Conservation (phyloP, 2,797 vertebrate genomes). For the Scleropages formosus region DNA sequence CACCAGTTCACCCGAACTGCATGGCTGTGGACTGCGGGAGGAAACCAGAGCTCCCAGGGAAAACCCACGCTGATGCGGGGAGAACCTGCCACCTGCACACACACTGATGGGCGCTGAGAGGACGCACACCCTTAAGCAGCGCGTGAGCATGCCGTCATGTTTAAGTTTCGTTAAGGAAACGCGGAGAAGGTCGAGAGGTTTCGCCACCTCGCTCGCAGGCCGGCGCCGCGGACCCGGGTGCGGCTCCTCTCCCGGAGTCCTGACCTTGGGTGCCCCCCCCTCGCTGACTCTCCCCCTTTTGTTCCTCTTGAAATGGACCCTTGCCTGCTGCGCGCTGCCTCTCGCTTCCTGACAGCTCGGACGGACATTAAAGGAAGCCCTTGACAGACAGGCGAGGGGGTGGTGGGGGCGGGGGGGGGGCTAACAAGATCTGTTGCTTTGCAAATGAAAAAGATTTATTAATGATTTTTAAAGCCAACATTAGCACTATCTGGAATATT, state of each 20-base stretch:
- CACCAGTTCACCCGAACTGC: no score
- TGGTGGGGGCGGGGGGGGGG: not conserved
- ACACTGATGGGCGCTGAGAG: no score
- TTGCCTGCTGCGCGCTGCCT: constrained; percentile 13
- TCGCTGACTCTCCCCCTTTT: constrained; percentile 15
- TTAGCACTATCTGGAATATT: constrained; percentile 41
- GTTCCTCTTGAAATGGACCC: constrained; percentile 36
- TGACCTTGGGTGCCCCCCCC: constrained; percentile 24
- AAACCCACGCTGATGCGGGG: no score
- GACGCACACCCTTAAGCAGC: no score
- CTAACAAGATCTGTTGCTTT: constrained; percentile 34
- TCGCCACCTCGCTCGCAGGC: no score
- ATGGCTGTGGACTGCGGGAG: no score
- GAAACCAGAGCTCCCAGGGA: no score
- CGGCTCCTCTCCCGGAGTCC: not conserved
- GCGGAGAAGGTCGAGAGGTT: no score
- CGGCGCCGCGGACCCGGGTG: not conserved
- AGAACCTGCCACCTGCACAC: no score
- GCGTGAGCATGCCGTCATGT: no score
- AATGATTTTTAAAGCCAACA: constrained; percentile 46
- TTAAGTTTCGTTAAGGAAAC: no score
- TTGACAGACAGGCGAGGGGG: constrained; percentile 37
- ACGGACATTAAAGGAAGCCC: constrained; percentile 40
- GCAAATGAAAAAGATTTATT: constrained; percentile 52
- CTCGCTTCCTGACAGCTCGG: constrained; percentile 35